Base-by-base conservation (phyloP, 2,888 invertebrate species). In the Oscheius sp. region DNA sequence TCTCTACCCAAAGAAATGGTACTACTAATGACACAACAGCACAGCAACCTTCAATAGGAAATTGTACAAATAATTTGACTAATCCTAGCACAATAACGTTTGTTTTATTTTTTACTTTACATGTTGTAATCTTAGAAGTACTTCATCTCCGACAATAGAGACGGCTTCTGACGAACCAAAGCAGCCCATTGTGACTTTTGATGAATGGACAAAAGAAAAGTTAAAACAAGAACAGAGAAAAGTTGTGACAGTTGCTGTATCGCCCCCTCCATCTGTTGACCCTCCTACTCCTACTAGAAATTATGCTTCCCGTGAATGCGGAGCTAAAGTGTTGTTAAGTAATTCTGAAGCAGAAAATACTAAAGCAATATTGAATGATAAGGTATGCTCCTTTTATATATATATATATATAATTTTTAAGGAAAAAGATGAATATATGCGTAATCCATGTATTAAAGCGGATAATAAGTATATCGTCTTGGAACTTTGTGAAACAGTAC, bases 401-500 rank as follows among this genome's bases (percentile, higher is more conserved):
- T 2, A 14, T 6, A 41, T 41, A 17, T 41, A 41, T 6, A 17
- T 12, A 30, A 41, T 49, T 2, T 38, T 71, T 44, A 56, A 75
- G 75, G 80, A 80, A 44, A 71, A 75, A 75, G 98, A 99, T 88
- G 97, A 98, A 86, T 99, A 99, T 87, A 94, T 97, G 92, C 90
- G 97, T 70, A 97, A 95, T 87, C 93, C 94, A 0, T 99, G 98
- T 87, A 93, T 92, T 78, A 87, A 86, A 73, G 88, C 88, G 70
- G 87, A 87, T 85, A 87, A 77, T 54, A 85, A 86, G 68, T 85
- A 77, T 51, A 94, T 99, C 87, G 91, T 96, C 30, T 92, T 98
- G 2, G 97, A 99, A 88, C 90, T 99, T 1, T 99, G 98, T 88
- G 98, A 99, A 86, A 93, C 95, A 2, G 92, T 99, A 72, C 95